Base-by-base conservation (phyloP, 2,797 vertebrate genomes). In the Neostethus bicornis region DNA sequence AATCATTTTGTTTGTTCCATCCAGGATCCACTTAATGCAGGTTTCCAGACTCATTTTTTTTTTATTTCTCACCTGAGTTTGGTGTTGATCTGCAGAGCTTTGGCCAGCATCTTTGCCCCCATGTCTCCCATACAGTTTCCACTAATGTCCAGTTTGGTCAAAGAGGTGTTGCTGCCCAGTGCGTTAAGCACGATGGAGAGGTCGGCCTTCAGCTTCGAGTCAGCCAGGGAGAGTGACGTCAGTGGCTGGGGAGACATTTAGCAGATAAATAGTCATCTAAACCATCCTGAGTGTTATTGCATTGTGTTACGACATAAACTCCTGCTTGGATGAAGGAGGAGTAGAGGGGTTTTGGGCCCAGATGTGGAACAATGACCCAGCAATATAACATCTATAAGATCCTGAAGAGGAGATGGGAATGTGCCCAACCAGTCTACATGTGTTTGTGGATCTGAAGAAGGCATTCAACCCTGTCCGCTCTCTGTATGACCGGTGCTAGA, bases 121-220 rank as follows among this genome's bases (percentile, higher is more conserved):
- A 99, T 94, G 85, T 99, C 97, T 0, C 96, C 97, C 97, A 99
- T 98, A 31, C 83, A 87, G 42, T 99, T 99, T 16, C 97, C 97
- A 11, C 96, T 98, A 87, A 99, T 95, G 89, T 98, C 97, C 85
- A 99, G 91, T 53, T 89, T 92, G 64, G 93, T 97, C 54, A 99
- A 91, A 19, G 94, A 95, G 7, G 93, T 91, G 90, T 98, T 99
- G 88, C 96, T 96, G 57, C 96, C 96, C 79, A 99, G 85, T 19
- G 96, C 96, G 37, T 95, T 98, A 82, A 99, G 94, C 64, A 99
- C 88, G 23, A 97, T 92, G 61, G 95, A 95, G 58, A 98, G 90
- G 70, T 98, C 96, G 0, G 90, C 86, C 87, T 98, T 99, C 75
- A 99, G 91, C 74, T 94, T 94, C 10, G 97, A 98, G 69, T 98